Evolutionary conservation across 2,797 vertebrate species (phyloP).

Genomic region (Labeo calbasu): DNA sequence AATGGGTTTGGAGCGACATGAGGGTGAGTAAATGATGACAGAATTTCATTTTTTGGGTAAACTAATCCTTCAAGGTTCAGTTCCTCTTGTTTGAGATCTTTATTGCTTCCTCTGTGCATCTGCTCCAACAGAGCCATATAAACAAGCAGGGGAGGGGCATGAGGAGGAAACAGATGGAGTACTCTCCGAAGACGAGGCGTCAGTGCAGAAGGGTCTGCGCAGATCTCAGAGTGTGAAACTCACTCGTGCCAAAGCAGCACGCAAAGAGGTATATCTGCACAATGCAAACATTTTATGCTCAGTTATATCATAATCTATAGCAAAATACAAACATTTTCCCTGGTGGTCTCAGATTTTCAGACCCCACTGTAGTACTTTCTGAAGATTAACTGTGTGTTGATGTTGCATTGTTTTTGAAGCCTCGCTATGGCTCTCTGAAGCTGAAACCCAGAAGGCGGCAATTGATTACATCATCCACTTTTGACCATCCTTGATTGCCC

Average conservation of each 20-base stretch:
- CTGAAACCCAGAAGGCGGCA: constrained; percentile 84
- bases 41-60: not conserved
- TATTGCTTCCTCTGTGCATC: constrained; percentile 23
- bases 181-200: constrained; percentile 82
- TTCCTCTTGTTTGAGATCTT: constrained; percentile 27
- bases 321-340: constrained; percentile 3
- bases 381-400: constrained; percentile 12
- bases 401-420: constrained; percentile 65
- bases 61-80: constrained; percentile 9
- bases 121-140: constrained; percentile 68
- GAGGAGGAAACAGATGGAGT: constrained; percentile 79
- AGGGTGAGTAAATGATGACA: not conserved
- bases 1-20: not conserved
- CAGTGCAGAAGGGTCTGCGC: constrained; percentile 79
- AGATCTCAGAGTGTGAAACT: constrained; percentile 87
- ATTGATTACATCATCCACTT: constrained; percentile 72
- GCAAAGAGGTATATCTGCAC: constrained; percentile 79
- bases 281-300: not conserved
- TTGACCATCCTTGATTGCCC: constrained; percentile 57
- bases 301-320: not conserved
- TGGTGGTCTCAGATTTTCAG: not conserved
- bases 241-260: constrained; percentile 78
- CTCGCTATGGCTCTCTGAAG: constrained; percentile 86
- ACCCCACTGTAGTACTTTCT: not conserved
- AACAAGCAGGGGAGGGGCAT: constrained; percentile 76